A percentile compares a stretch with the other conserved stretches of the same genome.
These are phyloP conservation scores for Cyanistes caeruleus DNA, from an alignment of 2,113 vertebrate species.

Conservation along the genomic window DNA sequence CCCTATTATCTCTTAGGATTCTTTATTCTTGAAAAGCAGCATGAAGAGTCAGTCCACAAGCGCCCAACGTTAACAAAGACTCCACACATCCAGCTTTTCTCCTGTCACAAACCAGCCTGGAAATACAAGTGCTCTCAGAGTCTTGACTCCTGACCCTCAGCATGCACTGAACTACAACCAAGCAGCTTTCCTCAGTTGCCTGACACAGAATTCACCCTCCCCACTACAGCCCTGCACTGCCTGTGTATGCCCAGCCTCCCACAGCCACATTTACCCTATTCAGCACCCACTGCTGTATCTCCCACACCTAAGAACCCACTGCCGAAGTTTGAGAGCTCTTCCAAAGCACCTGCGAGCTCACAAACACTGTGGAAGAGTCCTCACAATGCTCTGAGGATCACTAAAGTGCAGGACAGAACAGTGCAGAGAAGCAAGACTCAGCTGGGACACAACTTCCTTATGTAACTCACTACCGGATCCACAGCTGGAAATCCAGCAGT, in stretches of 20 bases:
- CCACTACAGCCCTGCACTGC: neutral
- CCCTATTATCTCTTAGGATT: neutral
- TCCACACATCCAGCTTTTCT: neutral
- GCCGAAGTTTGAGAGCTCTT: fast-evolving
- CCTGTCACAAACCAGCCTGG: neutral
- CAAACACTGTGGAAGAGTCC: fast-evolving
- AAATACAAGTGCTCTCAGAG: neutral
- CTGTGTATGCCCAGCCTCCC: fast-evolving
- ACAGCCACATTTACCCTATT: neutral
- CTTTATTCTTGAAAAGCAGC: neutral
- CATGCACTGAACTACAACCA: fast-evolving
- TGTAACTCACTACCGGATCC: fast-evolving
- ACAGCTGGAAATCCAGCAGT: neutral
- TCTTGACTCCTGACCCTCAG: neutral
- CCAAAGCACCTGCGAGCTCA: neutral
- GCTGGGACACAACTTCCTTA: neutral
- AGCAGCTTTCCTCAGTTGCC: neutral
- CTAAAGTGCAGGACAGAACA: fast-evolving
- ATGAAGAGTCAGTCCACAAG: neutral
- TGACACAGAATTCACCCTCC: too few relatives aligned
- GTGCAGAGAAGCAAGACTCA: neutral
- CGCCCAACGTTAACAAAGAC: neutral
- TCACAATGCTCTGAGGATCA: fast-evolving
- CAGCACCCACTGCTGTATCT: fast-evolving
- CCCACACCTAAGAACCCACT: fast-evolving